These are phyloP conservation scores for Aythya baeri DNA, from an alignment of 2,113 vertebrate genomes.

Conservation along the genomic window DNA sequence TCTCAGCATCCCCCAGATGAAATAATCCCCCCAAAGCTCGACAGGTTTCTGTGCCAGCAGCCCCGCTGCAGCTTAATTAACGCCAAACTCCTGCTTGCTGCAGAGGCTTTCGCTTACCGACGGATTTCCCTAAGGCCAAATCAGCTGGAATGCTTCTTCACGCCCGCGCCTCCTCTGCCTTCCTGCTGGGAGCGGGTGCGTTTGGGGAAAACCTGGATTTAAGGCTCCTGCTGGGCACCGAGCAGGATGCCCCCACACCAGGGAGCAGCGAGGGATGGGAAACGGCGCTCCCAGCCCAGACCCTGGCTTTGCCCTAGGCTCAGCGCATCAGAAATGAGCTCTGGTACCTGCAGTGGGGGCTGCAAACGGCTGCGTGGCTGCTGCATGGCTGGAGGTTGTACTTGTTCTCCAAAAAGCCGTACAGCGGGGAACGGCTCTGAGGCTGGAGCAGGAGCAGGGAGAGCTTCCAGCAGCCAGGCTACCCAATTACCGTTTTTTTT, in stretches of 20 bases:
- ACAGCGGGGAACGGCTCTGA: not conserved
- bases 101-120: not conserved
- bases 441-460: not conserved
- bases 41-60: not conserved
- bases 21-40: not conserved
- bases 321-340: not conserved
- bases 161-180: not conserved
- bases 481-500: not conserved
- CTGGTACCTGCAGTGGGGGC: accelerated
- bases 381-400: not conserved
- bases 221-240: not conserved
- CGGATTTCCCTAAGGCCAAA: constrained; percentile 6
- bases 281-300: not conserved
- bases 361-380: not conserved
- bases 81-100: not conserved
- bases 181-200: not conserved
- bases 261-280: not conserved
- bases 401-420: not conserved
- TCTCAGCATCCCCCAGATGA: not conserved
- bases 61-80: constrained; percentile 40
- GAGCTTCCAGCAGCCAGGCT: not conserved
- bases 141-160: not conserved
- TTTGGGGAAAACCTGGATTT: not conserved
- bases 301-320: not conserved
- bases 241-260: not conserved